Conservation (phyloP, 2,797 vertebrate genomes). For the Crax fasciolata region DNA sequence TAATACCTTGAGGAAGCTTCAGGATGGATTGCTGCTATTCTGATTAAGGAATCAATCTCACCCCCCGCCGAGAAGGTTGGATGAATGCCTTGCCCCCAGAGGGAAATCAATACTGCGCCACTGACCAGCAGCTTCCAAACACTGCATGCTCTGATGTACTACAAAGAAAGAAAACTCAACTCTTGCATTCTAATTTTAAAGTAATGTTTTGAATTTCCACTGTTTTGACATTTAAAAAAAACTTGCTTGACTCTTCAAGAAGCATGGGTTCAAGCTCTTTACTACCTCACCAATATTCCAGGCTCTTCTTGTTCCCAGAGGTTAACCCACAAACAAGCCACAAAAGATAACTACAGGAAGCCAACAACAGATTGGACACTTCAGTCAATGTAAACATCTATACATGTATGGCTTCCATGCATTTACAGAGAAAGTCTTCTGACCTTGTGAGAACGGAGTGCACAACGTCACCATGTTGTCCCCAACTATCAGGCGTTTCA, state of each 20-base stretch:
- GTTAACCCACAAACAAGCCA: background rate
- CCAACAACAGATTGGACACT: background rate
- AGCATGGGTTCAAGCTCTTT: background rate
- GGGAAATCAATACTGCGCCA: background rate
- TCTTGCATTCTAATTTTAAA: background rate
- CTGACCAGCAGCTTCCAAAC: slow-evolving; percentile 9
- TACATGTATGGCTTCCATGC: background rate
- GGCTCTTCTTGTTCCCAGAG: background rate
- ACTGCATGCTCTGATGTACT: fast-evolving
- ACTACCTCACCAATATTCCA: background rate
- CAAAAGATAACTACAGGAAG: background rate
- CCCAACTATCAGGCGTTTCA: background rate
- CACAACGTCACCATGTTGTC: background rate
- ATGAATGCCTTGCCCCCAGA: slow-evolving; percentile 32
- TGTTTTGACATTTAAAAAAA: background rate
- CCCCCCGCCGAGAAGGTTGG: slow-evolving; percentile 7
- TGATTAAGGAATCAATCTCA: slow-evolving; percentile 46
- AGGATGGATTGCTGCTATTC: slow-evolving; percentile 45
- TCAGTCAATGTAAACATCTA: background rate
- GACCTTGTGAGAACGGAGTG: background rate
- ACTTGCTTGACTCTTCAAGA: background rate
- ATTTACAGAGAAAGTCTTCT: background rate
- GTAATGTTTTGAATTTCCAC: background rate
- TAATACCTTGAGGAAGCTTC: slow-evolving; percentile 70
- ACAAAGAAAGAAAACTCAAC: background rate